Evolutionary conservation across 2,888 invertebrate genomes (phyloP).

Genomic region (Blomia tropicalis): DNA sequence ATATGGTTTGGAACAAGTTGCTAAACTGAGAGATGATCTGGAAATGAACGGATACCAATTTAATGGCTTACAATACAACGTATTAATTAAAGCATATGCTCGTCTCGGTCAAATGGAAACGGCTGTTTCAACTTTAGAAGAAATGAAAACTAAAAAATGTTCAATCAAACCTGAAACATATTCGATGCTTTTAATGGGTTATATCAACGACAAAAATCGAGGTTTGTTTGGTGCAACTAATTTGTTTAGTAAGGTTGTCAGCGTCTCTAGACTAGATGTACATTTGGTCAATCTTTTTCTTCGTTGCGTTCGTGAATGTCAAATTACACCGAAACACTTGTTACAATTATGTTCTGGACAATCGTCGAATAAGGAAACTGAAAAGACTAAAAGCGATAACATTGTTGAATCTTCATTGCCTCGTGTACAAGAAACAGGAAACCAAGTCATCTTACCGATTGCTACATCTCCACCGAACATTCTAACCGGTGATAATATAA

Average conservation of each 20-base stretch:
- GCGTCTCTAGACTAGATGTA: slow-evolving; percentile 44
- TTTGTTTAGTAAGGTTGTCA: slow-evolving; percentile 67
- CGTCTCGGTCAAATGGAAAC: slow-evolving; percentile 57
- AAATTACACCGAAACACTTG: slow-evolving; percentile 47
- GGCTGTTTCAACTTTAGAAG: slow-evolving; percentile 66
- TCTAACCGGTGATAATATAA: background rate
- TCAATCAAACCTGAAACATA: slow-evolving; percentile 50
- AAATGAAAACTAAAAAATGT: slow-evolving; percentile 45
- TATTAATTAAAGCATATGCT: slow-evolving; percentile 81
- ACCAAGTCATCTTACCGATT: background rate
- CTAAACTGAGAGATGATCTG: slow-evolving; percentile 50
- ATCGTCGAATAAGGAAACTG: background rate
- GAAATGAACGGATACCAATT: slow-evolving; percentile 48
- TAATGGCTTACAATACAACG: slow-evolving; percentile 61
- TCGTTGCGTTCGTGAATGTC: slow-evolving; percentile 61
- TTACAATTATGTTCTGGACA: background rate
- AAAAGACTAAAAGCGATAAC: background rate
- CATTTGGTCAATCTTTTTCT: slow-evolving; percentile 65
- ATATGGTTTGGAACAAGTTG: slow-evolving; percentile 53
- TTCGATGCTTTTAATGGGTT: slow-evolving; percentile 65
- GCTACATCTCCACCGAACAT: too few relatives aligned
- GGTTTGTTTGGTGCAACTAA: slow-evolving; percentile 66
- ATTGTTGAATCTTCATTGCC: background rate
- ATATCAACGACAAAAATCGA: slow-evolving; percentile 56
- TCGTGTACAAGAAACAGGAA: background rate